These are phyloP conservation scores for Cryptocephalus moraei DNA, from an alignment of 2,888 invertebrate species.

Conservation along the genomic window DNA sequence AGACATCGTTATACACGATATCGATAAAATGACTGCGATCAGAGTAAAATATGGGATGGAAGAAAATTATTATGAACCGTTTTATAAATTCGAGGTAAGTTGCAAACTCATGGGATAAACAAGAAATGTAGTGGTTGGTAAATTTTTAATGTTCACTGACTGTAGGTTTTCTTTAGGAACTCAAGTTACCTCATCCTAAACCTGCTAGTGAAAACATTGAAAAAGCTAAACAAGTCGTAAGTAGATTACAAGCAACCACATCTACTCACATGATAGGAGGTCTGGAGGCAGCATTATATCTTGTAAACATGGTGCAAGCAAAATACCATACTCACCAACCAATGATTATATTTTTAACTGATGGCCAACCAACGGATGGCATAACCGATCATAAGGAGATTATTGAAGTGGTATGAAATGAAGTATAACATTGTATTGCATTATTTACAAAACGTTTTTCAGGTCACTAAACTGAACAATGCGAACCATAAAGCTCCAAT, in stretches of 20 bases:
- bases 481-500: slow-evolving; percentile 33
- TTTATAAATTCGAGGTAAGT: background rate
- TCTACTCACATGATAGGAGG: slow-evolving; percentile 62
- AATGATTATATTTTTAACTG: slow-evolving; percentile 54
- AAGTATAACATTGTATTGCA: background rate
- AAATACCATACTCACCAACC: slow-evolving; percentile 40
- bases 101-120: background rate
- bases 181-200: slow-evolving; percentile 41
- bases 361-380: slow-evolving; percentile 55
- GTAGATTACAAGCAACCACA: slow-evolving; percentile 45
- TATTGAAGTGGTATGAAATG: slow-evolving; percentile 34
- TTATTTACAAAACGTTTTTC: slow-evolving; percentile 17
- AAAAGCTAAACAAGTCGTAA: slow-evolving; percentile 48
- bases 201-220: slow-evolving; percentile 44
- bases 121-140: too few relatives aligned
- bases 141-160: too few relatives aligned
- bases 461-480: slow-evolving; percentile 1
- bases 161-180: slow-evolving; percentile 15
- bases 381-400: slow-evolving; percentile 40
- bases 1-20: slow-evolving; percentile 41
- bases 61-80: slow-evolving; percentile 1
- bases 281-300: slow-evolving; percentile 41
- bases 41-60: slow-evolving; percentile 14
- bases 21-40: slow-evolving; percentile 34
- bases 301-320: slow-evolving; percentile 22